Conservation (phyloP, 2,113 vertebrate species). For the Polypterus bichir region DNA sequence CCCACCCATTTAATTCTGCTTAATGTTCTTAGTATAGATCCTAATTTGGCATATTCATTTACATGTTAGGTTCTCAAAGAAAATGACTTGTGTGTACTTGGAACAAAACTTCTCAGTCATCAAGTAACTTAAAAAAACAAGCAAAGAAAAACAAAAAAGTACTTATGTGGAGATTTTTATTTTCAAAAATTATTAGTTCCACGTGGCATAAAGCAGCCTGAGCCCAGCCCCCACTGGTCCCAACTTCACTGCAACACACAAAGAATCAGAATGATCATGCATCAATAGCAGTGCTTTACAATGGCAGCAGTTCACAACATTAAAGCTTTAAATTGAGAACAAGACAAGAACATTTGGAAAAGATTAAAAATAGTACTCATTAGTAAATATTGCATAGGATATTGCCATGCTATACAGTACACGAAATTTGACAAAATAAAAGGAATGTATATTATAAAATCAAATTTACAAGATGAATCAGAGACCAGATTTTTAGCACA, state of each 20-base stretch:
- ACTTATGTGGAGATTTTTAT: constrained; percentile 56
- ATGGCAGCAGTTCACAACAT: constrained; percentile 55
- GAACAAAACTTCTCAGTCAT: no score
- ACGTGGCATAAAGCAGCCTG: constrained; percentile 75
- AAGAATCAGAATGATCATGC: constrained; percentile 78
- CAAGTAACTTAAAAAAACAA: no score
- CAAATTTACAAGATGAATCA: constrained; percentile 20
- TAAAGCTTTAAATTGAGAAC: constrained; percentile 59
- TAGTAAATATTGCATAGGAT: constrained; percentile 93
- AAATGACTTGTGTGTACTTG: no score
- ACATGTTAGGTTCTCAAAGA: no score
- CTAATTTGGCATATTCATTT: no score
- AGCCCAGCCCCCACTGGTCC: constrained; percentile 49
- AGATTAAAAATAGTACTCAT: constrained; percentile 55
- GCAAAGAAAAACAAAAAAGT: no score
- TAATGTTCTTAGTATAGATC: no score
- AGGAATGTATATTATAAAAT: constrained; percentile 41
- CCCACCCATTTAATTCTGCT: no score
- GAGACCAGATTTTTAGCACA: constrained; percentile 66
- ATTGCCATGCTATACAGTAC: constrained; percentile 81
- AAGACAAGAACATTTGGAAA: constrained; percentile 59
- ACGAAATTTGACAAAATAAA: constrained; percentile 48
- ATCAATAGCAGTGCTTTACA: constrained; percentile 73
- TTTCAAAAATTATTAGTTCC: constrained; percentile 90
- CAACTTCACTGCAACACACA: constrained; percentile 77